A percentile compares a stretch with the other conserved stretches of the same genome.
These are phyloP conservation scores for Drosophila tsacasi DNA, from an alignment of 1,140 invertebrate genomes.

Conservation along the genomic window DNA sequence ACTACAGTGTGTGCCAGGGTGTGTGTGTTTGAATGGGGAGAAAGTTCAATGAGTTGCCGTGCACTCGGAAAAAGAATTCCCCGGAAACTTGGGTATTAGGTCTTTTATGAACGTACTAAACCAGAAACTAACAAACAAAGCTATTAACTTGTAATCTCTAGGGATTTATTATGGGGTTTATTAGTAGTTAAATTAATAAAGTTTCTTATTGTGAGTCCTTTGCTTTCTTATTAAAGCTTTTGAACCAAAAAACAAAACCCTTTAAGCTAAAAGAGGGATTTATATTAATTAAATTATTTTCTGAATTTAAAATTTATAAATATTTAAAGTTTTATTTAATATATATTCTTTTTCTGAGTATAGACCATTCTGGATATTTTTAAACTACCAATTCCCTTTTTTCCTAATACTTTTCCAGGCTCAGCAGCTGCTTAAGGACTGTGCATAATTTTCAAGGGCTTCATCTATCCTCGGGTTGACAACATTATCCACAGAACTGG, in stretches of 20 bases:
- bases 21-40: neutral
- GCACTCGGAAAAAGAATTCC: constrained; percentile 11
- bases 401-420: neutral
- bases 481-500: constrained; percentile 12
- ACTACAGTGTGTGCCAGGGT: neutral
- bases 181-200: neutral
- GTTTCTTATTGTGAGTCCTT: neutral
- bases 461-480: neutral
- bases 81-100: neutral
- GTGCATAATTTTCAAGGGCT: constrained; percentile 2
- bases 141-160: neutral
- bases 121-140: neutral
- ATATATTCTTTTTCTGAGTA: neutral
- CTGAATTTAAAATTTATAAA: neutral
- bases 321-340: neutral
- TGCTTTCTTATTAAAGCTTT: no score
- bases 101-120: neutral
- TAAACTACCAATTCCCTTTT: neutral
- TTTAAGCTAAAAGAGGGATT: neutral
- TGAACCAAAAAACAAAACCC: neutral
- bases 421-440: neutral
- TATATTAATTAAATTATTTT: neutral
- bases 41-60: constrained; percentile 11
- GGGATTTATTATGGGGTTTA: neutral
- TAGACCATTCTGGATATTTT: neutral